Evolutionary conservation across 2,888 invertebrate genomes (phyloP).

Genomic region (Teleiodes luculella): DNA sequence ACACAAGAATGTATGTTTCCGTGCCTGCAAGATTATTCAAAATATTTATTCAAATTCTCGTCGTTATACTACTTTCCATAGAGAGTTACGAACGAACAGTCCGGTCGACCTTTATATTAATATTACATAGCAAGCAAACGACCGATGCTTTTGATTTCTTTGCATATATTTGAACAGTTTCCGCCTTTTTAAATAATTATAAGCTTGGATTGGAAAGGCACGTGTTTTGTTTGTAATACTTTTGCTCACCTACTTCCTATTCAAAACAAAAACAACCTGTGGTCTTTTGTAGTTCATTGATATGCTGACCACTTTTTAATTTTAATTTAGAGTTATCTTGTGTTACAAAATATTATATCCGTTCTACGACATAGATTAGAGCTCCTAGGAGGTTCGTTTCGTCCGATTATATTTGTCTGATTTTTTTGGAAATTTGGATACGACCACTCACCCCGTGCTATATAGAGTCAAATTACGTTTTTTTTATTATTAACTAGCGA

Average conservation of each 20-base stretch:
- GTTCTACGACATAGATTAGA: too few relatives aligned
- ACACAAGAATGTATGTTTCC: too few relatives aligned
- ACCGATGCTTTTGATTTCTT: neutral
- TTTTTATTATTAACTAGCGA: too few relatives aligned
- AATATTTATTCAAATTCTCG: conserved; percentile 3
- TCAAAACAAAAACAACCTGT: neutral
- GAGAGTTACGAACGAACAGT: conserved; percentile 3
- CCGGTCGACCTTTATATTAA: conserved; percentile 9
- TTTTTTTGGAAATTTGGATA: too few relatives aligned
- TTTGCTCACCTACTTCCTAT: neutral
- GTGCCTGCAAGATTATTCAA: neutral
- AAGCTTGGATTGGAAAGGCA: neutral
- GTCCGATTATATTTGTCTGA: too few relatives aligned
- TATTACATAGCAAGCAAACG: neutral
- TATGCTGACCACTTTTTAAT: too few relatives aligned
- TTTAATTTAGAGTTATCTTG: too few relatives aligned
- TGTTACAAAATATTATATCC: too few relatives aligned
- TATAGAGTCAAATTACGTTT: too few relatives aligned
- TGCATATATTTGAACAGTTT: neutral
- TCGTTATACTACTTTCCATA: conserved; percentile 15
- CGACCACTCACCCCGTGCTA: too few relatives aligned
- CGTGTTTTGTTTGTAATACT: neutral
- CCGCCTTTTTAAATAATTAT: conserved; percentile 3
- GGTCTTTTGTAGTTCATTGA: neutral
- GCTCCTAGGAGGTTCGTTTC: too few relatives aligned